Conservation (phyloP, 2,797 vertebrate species). For the Sebastes matsubarae region DNA sequence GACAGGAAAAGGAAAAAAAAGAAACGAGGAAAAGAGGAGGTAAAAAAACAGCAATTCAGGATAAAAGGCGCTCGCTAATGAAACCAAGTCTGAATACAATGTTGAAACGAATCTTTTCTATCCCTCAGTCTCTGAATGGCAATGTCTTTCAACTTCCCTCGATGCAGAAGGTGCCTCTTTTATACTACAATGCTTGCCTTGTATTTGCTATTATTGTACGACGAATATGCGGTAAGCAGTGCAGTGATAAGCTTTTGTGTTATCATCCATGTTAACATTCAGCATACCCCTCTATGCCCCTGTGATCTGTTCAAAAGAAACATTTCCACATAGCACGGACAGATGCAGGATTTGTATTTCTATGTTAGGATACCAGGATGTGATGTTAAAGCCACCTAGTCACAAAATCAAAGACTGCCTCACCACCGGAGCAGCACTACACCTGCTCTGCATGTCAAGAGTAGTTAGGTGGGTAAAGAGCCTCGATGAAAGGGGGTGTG, state of each 20-base stretch:
- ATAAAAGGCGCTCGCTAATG: slow-evolving; percentile 24
- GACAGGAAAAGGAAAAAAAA: slow-evolving; percentile 6
- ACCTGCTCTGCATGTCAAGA: slow-evolving; percentile 46
- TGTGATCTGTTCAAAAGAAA: slow-evolving; percentile 1
- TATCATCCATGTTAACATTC: slow-evolving; percentile 10
- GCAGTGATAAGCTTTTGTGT: slow-evolving; percentile 4
- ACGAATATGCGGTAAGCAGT: not conserved
- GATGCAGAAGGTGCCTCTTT: not conserved
- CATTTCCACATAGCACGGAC: not conserved
- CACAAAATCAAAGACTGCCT: slow-evolving; percentile 12
- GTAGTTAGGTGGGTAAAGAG: slow-evolving; percentile 21
- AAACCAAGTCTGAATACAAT: slow-evolving; percentile 15
- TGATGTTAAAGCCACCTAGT: not conserved
- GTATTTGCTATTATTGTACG: not conserved
- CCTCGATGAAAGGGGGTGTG: slow-evolving; percentile 8
- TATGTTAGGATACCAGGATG: not conserved
- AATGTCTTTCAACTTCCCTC: slow-evolving; percentile 12
- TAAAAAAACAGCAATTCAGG: slow-evolving; percentile 4
- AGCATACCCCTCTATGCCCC: not conserved
- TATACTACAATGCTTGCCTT: not conserved
- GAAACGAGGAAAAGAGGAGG: not conserved
- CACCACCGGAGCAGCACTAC: slow-evolving; percentile 7
- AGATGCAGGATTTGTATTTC: not conserved
- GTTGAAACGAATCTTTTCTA: not conserved
- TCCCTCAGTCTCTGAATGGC: not conserved